Base-by-base conservation (phyloP, 2,113 vertebrate genomes). In the Archocentrus centrarchus region DNA sequence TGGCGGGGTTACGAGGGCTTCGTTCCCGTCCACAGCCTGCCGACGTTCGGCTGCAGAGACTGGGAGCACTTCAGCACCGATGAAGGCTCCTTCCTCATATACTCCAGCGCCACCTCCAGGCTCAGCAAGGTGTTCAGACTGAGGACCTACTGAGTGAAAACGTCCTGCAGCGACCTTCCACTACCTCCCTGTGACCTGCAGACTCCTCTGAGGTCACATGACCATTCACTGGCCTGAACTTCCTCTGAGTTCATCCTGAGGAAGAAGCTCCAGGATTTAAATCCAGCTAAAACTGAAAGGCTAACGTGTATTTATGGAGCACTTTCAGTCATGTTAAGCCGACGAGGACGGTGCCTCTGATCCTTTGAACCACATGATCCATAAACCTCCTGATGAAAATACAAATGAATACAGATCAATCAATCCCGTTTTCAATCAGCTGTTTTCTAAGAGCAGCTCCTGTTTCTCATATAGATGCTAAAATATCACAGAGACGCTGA, bases 1-100 rank as follows among this genome's bases (percentile, higher is more conserved):
- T 99, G 98, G 98, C 97, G 98, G 93, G 98, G 98, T 3, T 97
- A 97, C 0, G 97, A 98, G 86, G 97, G 97, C 68, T 99, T 99
- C 0, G 97, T 98, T 39, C 95, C 96, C 0, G 95, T 96, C 68
- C 97, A 99, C 84, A 96, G 89, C 59, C 96, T 99, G 2, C 97
- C 97, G 1, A 98, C 98, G 0, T 92, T 97, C 0, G 97, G 97
- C 92, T 99, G 98, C 64, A 94, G 97, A 35, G 98, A 99, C 92
- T 99, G 97, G 97, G 98, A 99, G 86, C 93, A 96, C 1, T 98
- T 98, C 85, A 95, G 90, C 90, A 97, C 97, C 0, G 0, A 92
- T 0, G 91, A 96, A 5, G 97, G 97, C n/a, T 96, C 96, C 89
- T 99, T 96, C 94, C 96, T 99, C 59, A 75, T 98, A 88, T 98